phyloP scores from a whole-genome alignment of 2,888 invertebrate genomes.

The Hirtodrosophila alboralis region DNA sequence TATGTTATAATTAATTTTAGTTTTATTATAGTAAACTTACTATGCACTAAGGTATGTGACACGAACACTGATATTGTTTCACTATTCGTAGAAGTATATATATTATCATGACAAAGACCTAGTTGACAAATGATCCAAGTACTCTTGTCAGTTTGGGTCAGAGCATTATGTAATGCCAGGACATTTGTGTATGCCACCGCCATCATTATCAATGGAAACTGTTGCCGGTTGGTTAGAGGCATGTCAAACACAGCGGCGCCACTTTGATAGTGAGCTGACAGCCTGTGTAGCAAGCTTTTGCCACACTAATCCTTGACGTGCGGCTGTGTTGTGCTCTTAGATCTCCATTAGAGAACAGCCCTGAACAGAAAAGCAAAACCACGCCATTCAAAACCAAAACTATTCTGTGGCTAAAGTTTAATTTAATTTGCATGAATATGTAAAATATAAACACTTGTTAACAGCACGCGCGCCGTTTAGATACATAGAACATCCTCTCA shows the following conservation, averaged over 20 bases:
- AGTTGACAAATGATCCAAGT: conserved; percentile 66
- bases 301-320: conserved; percentile 38
- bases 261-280: conserved; percentile 50
- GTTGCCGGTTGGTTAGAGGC: conserved; percentile 24
- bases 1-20: conserved; percentile 2
- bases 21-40: neutral
- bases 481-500: neutral
- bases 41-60: conserved; percentile 5
- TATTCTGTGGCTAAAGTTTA: conserved; percentile 28
- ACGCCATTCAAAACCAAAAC: conserved; percentile 21
- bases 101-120: conserved; percentile 11
- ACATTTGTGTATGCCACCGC: conserved; percentile 37
- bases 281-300: conserved; percentile 16
- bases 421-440: conserved; percentile 34
- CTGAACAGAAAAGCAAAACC: no score
- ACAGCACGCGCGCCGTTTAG: conserved; percentile 1
- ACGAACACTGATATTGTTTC: conserved; percentile 4
- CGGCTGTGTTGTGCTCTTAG: conserved; percentile 2
- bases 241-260: conserved; percentile 37
- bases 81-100: conserved; percentile 16
- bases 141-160: conserved; percentile 23
- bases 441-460: conserved; percentile 16
- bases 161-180: conserved; percentile 10
- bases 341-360: neutral
- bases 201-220: conserved; percentile 46